Evolutionary conservation across 2,888 invertebrate genomes (phyloP).

Genomic region (Cosmia pyralina): DNA sequence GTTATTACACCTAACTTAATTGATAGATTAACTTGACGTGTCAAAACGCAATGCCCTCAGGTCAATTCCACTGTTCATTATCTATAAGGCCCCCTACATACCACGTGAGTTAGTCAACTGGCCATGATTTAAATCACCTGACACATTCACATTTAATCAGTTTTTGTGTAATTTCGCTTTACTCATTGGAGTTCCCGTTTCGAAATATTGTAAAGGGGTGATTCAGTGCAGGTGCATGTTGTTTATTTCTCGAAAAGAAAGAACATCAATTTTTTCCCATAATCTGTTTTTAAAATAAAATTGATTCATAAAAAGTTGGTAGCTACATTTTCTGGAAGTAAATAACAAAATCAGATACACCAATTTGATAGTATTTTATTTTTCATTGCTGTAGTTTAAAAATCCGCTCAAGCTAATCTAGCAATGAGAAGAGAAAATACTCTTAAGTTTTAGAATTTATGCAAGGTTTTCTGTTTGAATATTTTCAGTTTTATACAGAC

Average conservation of each 20-base stretch:
- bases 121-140: conserved; percentile 44
- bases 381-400: too few species aligned
- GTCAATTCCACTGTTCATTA: conserved; percentile 52
- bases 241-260: too few species aligned
- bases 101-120: conserved; percentile 47
- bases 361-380: too few species aligned
- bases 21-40: conserved; percentile 59
- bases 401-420: too few species aligned
- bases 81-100: conserved; percentile 54
- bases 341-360: too few species aligned
- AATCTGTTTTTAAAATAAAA: too few species aligned
- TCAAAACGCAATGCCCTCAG: conserved; percentile 63
- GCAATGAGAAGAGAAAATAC: neutral
- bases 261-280: too few species aligned
- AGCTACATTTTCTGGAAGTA: too few species aligned
- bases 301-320: too few species aligned
- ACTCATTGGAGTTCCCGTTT: conserved; percentile 50
- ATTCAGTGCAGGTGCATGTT: conserved; percentile 12
- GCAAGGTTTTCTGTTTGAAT: neutral
- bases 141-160: conserved; percentile 29
- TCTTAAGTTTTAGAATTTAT: neutral
- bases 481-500: neutral
- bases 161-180: conserved; percentile 38
- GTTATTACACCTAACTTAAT: conserved; percentile 46
- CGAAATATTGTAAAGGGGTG: conserved; percentile 34